Evolutionary conservation across 2,113 vertebrate genomes (phyloP), one percentile per base, ranked within the genome.

Genomic region (Vireo altiloquus): DNA sequence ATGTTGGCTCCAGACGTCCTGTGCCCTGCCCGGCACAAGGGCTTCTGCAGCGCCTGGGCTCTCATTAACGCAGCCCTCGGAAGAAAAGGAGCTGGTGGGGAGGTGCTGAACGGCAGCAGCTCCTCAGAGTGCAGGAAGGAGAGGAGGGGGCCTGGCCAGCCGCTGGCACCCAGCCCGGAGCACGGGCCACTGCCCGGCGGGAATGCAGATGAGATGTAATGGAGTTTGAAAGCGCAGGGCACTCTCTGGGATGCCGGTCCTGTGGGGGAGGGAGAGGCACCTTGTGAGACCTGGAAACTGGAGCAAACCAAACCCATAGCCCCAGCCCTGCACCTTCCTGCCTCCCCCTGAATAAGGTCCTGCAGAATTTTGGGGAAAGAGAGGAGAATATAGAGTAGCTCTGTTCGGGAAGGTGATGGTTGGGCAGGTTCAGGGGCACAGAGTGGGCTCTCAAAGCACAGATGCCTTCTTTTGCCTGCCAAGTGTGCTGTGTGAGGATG

Each of bases 191-290:
- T 93, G 92, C 71, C 53, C 25, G 82, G 85, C 86, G 83, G 90
- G 92, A 90, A 94, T 93, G 90, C 85, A 44, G 85, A 93, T 88
- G 72, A 93, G 91, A 94, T 78, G 28, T 90, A 46, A 93, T 89
- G 72, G 70, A 87, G 81, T 95, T 91, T 65, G 94, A 96, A 90
- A 90, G 86, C 53, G 2, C 2, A 39, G 69, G 52, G 69, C 28
- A 1, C 47, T 54, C n/a, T 57, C 60, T 5, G 16, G 76, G 79
- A 50, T 59, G 68, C 6, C 3, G 11, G 40, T 75, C 50, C 78
- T 47, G 18, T 23, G 47, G 69, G 74, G 79, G 85, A 90, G 78
- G 82, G 82, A 90, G 52, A 75, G 44, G 47, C 28, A 50, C 39
- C 28, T 88, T 60, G 20, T 1, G 10, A 76, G 75, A 78, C 49